Evolutionary conservation across 2,113 vertebrate genomes (phyloP).

Genomic region (Poecile atricapillus): DNA sequence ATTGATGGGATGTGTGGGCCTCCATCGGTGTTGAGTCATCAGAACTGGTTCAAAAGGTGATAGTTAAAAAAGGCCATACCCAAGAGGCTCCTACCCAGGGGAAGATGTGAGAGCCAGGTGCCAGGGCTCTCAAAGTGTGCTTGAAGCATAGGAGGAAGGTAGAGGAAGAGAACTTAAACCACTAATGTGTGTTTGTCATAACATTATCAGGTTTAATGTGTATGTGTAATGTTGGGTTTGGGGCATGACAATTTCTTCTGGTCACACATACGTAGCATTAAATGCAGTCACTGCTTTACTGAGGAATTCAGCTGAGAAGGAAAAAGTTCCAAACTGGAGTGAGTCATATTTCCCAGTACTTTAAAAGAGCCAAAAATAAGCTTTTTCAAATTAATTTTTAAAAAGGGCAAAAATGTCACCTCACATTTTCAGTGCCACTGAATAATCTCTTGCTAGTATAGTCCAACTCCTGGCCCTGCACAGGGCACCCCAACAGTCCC

Average conservation of each 20-base stretch:
- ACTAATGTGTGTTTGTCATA: fast-evolving
- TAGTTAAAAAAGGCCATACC: background rate
- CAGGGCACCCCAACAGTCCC: background rate
- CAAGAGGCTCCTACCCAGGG: background rate
- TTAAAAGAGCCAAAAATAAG: background rate
- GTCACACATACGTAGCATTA: fast-evolving
- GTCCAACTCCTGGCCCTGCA: background rate
- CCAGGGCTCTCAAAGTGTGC: background rate
- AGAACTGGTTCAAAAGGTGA: background rate
- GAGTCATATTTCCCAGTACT: background rate
- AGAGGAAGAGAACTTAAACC: background rate
- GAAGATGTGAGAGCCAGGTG: background rate
- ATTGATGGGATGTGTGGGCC: background rate
- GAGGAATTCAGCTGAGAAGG: background rate
- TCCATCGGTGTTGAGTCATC: fast-evolving
- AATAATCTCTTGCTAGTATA: background rate
- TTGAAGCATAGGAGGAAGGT: background rate
- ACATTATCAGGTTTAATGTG: background rate
- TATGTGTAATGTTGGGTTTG: background rate
- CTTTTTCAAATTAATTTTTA: background rate
- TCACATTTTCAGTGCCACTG: background rate
- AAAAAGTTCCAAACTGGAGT: background rate
- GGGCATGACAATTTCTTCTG: background rate
- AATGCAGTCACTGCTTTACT: background rate
- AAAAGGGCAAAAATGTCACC: background rate